Base-by-base conservation (phyloP, 1,140 invertebrate species). In the Drosophila simulans region DNA sequence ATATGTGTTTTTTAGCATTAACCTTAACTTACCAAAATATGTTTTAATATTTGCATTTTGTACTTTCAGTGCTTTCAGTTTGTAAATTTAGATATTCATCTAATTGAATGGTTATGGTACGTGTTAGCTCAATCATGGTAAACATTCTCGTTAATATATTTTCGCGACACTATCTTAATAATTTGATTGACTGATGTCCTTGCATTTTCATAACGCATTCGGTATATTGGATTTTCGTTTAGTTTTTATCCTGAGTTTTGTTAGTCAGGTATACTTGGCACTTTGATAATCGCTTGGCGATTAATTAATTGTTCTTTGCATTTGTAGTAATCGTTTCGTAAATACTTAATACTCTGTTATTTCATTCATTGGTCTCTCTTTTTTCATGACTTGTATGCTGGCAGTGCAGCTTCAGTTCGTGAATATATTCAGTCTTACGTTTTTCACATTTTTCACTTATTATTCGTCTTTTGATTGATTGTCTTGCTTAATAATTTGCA, bases 11-110 rank as follows among this genome's bases (percentile, higher is more conserved):
- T 48, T 52, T 58, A 58, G 22, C 15, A 73, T 68, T 63, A 39
- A 69, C 66, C 83, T 88, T 86, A 88, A 86, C 83, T 86, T 86
- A 86, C 83, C 83, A 88, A 86, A 88, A 56, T 64, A 78, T 82
- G 40, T 55, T 45, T 45, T 40, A 13, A 69, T 55, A 46, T 25
- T 60, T 55, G 40, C 22, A 52, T 77, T 49, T 65, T 60, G 71
- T 48, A 64, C 42, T 80, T 35, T 57, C 46, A 53, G 52, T 31
- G 58, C 58, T 77, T 75, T 82, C 51, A 42, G 49, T 77, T 77
- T 52, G 42, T 66, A 46, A 74, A 37, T 66, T 66, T 51, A 17
- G 45, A 60, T 60, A 20, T 31, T n/a, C 66, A 34, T 69, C 48
- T 70, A 55, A 37, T 34, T 54, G 17, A 65, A 17, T 63, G 17